Base-by-base conservation (phyloP, 2,888 invertebrate genomes). In the Tetrapedia diversipes region DNA sequence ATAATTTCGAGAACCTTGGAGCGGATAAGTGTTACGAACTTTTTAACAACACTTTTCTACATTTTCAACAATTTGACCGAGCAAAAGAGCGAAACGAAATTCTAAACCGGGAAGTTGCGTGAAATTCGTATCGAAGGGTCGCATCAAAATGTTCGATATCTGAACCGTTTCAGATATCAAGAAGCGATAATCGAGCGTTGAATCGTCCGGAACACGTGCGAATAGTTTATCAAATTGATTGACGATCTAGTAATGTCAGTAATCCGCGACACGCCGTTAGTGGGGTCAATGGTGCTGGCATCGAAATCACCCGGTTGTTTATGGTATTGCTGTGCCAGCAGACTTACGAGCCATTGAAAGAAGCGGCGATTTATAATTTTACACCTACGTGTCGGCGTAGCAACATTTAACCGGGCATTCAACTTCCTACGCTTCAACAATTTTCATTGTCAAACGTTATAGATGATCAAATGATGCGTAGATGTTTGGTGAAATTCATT, bases 241-340 rank as follows among this genome's bases (percentile, higher is more conserved):
- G 81, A 84, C 76, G 81, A 73, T 68, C 76, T 74, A 69, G 79
- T 81, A 83, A 84, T 84, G 83, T 81, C 84, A 79, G 84, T 83
- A 79, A 83, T 83, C 81, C 78, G 60, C 81, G 81, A 78, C 67
- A 72, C 54, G 81, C 63, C 41, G 76, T 66, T 70, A 75, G 22
- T 41, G 16, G 19, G 69, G 60, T 76, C 59, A 43, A 39, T 56
- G 53, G 45, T 29, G 45, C 47, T 22, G 39, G 49, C 65, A 54
- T 69, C 56, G 65, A 65, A 75, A 77, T 77, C 77, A 65, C 77
- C 56, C 32, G 14, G 43, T 77, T 77, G 69, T 77, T 77, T 77
- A 77, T 69, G 69, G 60, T 32, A 68, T 47, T 64, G 68, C 61
- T 47, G 47, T 7, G 37, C 16, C 43, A 14, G 34, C 24, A 45